Evolutionary conservation across 2,797 vertebrate genomes (phyloP), one percentile per base, ranked within the genome.

Genomic region (Dromococcyx pavoninus): DNA sequence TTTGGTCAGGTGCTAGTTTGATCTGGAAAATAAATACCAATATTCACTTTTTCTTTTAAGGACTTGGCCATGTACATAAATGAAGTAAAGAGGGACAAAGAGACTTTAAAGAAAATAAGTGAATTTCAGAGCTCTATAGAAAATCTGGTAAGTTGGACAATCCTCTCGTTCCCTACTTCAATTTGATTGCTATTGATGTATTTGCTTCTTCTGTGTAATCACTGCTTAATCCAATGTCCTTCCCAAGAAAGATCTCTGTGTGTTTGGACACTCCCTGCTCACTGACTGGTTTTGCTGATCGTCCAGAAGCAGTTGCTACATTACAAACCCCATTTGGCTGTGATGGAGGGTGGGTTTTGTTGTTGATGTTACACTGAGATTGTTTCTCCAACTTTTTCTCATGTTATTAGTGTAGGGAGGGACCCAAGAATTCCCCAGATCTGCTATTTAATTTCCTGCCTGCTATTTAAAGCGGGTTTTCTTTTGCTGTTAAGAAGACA

Each of bases 21-120:
- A 22, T 37, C 30, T 84, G 35, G n/a, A 50, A 56, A 74, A 27
- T 12, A 27, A 81, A 81, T 60, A 35, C 11, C 15, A 14, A 0
- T 25, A 1, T 51, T 28, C 17, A 3, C 43, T 89, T 96, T 44
- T 66, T 83, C 24, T 85, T 93, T 73, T 10, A 80, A 99, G 99
- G 99, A 99, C 97, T 96, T 99, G 97, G 99, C 99, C n/a, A 99
- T 99, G 99, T 99, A 99, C 96, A 99, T 99, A 96, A 99, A 99
- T 0, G 99, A 99, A 89, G 99, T 99, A 23, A 99, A 99, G 92
- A 98, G 99, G 87, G 99, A 99, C 98, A 99, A 99, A 27, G 99
- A 99, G 97, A 99, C 99, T 3, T 96, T 99, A 94, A 99, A 99
- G 98, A 99, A 99, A 95, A 99, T 99, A 89, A 98, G 99, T 30